phyloP scores from a whole-genome alignment of 2,797 vertebrate genomes.

The Chromobotia macracanthus region DNA sequence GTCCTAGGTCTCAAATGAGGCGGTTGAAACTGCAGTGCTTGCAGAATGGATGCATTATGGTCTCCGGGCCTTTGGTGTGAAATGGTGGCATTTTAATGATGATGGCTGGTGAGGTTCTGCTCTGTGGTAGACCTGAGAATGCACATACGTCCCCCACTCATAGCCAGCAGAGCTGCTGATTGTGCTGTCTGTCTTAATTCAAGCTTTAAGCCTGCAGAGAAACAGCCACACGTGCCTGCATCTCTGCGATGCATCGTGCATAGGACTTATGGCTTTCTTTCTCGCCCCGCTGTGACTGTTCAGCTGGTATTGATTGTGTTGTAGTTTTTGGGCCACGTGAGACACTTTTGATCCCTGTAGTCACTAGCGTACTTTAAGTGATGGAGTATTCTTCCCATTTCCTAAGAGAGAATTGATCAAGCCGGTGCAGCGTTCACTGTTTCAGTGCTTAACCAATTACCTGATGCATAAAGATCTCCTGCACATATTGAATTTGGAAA shows the following conservation, averaged over 20 bases:
- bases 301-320: conserved; percentile 27
- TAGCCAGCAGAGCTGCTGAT: conserved; percentile 51
- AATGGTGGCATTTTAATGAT: conserved; percentile 73
- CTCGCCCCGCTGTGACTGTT: background rate
- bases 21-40: conserved; percentile 72
- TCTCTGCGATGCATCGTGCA: background rate
- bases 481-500: background rate
- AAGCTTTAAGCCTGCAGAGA: conserved; percentile 45
- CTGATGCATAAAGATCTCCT: background rate
- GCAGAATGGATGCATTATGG: conserved; percentile 75
- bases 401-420: conserved; percentile 16
- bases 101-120: conserved; percentile 74
- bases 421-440: conserved; percentile 15
- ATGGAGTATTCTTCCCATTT: conserved; percentile 28
- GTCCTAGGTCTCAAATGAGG: conserved; percentile 68
- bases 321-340: conserved; percentile 2
- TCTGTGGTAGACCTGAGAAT: conserved; percentile 66
- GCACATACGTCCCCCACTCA: conserved; percentile 54
- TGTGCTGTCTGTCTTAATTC: conserved; percentile 52
- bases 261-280: background rate
- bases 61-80: conserved; percentile 56
- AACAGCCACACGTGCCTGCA: conserved; percentile 47
- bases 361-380: conserved; percentile 25
- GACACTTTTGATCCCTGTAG: conserved; percentile 20
- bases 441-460: conserved; percentile 27